Evolutionary conservation across 2,113 vertebrate genomes (phyloP).

Genomic region (Platichthys stellatus): DNA sequence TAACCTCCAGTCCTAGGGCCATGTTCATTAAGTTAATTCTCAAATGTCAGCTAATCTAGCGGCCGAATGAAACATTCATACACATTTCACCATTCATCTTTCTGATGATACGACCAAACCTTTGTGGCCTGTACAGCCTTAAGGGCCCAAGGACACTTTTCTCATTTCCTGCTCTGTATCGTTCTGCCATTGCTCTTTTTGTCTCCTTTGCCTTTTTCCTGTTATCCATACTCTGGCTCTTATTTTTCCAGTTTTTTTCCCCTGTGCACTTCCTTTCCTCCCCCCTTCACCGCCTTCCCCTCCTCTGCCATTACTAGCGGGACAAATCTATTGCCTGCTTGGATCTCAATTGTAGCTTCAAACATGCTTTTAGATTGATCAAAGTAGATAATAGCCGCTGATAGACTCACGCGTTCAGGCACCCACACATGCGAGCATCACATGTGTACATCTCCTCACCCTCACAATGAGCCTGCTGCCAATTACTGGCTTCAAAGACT

Average conservation of each 20-base stretch:
- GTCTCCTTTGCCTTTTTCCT: neutral
- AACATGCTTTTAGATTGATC: slow-evolving; percentile 71
- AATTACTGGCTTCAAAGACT: slow-evolving; percentile 73
- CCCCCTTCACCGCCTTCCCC: slow-evolving; percentile 20
- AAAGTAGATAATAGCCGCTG: slow-evolving; percentile 63
- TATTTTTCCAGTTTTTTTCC: neutral
- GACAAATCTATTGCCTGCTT: slow-evolving; percentile 45
- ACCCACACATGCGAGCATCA: neutral
- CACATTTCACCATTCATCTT: slow-evolving; percentile 51
- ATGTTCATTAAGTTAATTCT: slow-evolving; percentile 50
- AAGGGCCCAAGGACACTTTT: slow-evolving; percentile 44
- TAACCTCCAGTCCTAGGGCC: slow-evolving; percentile 41
- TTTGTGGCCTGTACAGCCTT: slow-evolving; percentile 49
- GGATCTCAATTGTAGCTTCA: slow-evolving; percentile 57
- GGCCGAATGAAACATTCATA: slow-evolving; percentile 66
- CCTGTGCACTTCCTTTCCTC: neutral
- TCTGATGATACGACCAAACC: slow-evolving; percentile 45
- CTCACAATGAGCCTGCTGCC: slow-evolving; percentile 40
- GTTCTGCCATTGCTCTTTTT: slow-evolving; percentile 44
- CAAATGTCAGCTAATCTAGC: slow-evolving; percentile 37
- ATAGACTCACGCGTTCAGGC: slow-evolving; percentile 18
- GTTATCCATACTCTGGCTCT: neutral
- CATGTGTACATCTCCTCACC: slow-evolving; percentile 13
- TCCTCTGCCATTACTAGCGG: slow-evolving; percentile 14
- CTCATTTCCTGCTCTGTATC: slow-evolving; percentile 66